Base-by-base conservation (phyloP, 2,113 vertebrate species). In the Tyrannus savana region DNA sequence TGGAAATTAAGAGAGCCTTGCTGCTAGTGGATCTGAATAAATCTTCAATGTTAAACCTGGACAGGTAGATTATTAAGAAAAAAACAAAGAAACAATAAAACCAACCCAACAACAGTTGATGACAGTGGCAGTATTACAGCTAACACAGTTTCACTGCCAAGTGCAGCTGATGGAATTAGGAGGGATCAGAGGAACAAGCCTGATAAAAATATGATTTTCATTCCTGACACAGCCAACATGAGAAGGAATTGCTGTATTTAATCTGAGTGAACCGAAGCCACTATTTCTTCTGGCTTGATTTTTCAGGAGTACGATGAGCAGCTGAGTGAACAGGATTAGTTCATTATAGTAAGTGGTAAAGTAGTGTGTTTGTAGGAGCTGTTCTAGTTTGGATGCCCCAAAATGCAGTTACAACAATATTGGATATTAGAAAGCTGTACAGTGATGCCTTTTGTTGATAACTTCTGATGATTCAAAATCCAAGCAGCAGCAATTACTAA, bases 211-310 rank as follows among this genome's bases (percentile, higher is more conserved):
- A 77, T 0, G 6, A 21, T 74, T 90, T 93, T 90, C n/a, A 28
- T 25, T 92, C 60, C 71, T 89, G 42, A 71, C 74, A 27, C 77
- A 78, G 52, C 55, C 77, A 71, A 37, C 14, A 12, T 35, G 35
- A 89, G 52, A 75, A 72, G 35, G 31, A 84, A 67, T 89, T 77
- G 30, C 60, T 91, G 30, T 47, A 28, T 64, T 95, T 77, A 82
- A 91, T 87, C 33, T 71, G 52, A 89, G 52, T 67, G 37, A 91
- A 68, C 28, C 35, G 47, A 72, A 59, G 73, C 46, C 46, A 55
- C 55, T 7, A 44, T 95, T 95, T 59, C 66, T 89, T 89, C 88
- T 92, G 80, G 11, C 77, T 60, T 93, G 52, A 41, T 82, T 93
- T 91, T 94, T 82, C 58, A 84, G 39, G 42, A 78, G 35, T 19